phyloP scores from a whole-genome alignment of 1,140 invertebrate genomes.

The Apis florea region DNA sequence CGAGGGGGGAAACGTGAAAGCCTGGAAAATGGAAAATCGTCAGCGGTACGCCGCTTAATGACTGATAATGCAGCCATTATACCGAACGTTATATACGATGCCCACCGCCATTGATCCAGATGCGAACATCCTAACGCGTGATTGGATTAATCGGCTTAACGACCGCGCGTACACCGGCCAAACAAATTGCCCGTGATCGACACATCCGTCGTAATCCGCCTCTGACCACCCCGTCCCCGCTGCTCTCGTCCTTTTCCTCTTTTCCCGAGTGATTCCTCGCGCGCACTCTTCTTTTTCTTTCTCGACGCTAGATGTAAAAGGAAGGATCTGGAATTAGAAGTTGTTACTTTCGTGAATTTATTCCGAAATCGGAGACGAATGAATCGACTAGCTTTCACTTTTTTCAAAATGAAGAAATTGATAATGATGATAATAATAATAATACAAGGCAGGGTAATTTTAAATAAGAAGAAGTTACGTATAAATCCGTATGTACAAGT shows the following conservation, averaged over 20 bases:
- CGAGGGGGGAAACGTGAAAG: background rate
- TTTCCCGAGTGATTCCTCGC: slow-evolving; percentile 11
- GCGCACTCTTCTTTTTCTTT: background rate
- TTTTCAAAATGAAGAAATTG: too few species aligned
- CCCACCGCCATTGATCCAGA: slow-evolving; percentile 61
- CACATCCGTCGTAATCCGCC: slow-evolving; percentile 30
- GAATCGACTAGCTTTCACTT: too few species aligned
- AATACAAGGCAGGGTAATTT: too few species aligned
- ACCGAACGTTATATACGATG: slow-evolving; percentile 51
- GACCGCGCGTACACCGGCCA: slow-evolving; percentile 48
- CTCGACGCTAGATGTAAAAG: too few species aligned
- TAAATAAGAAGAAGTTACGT: too few species aligned
- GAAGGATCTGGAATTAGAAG: too few species aligned
- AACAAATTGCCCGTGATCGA: slow-evolving; percentile 65
- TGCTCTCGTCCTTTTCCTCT: background rate
- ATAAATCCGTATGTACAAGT: too few species aligned
- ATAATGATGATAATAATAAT: too few species aligned
- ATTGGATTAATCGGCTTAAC: slow-evolving; percentile 68
- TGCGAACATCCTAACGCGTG: slow-evolving; percentile 50
- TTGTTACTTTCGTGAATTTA: too few species aligned
- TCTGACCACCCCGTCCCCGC: too few species aligned
- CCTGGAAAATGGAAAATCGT: slow-evolving; percentile 23
- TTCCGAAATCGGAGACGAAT: too few species aligned
- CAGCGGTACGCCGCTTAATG: slow-evolving; percentile 45
- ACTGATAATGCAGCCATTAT: slow-evolving; percentile 64